Evolutionary conservation across 92 coral and sea anemone genomes (phyloP).

Genomic region (Chrysogorgia sp.): DNA sequence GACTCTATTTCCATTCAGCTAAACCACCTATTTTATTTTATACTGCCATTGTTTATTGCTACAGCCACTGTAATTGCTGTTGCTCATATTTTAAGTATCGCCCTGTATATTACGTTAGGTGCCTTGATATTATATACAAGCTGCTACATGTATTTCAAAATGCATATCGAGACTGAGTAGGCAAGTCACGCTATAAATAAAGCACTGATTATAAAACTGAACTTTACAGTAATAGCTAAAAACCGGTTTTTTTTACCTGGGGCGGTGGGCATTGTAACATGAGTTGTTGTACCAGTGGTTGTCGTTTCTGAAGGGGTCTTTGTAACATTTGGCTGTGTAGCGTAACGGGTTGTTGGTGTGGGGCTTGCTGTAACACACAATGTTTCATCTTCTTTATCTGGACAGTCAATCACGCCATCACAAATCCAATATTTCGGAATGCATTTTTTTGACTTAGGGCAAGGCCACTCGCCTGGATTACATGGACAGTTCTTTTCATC

Average conservation of each 20-base stretch:
- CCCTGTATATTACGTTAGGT: no score
- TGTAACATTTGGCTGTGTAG: conserved; percentile 2
- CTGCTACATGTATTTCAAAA: no score
- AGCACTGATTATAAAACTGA: no score
- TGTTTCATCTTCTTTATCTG: conserved; percentile 63
- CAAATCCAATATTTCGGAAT: conserved; percentile 55
- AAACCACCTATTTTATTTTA: no score
- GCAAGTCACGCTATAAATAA: no score
- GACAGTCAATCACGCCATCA: conserved; percentile 65
- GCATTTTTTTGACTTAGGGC: conserved; percentile 58
- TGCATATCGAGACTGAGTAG: no score
- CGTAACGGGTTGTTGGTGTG: conserved; percentile 1
- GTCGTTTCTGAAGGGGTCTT: conserved; percentile 11
- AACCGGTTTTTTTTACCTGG: neutral
- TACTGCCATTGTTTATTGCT: no score
- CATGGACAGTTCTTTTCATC: conserved; percentile 79
- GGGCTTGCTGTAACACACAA: conserved; percentile 45
- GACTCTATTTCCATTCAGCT: no score
- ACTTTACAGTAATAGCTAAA: no score
- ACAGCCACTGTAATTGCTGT: no score
- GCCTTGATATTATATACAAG: no score
- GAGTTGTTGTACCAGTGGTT: conserved; percentile 18
- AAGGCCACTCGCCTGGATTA: conserved; percentile 56
- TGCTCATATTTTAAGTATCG: no score
- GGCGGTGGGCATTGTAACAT: neutral